These are phyloP conservation scores for Anthopleura xanthogrammica DNA, from an alignment of 92 coral and sea anemone genomes.

Conservation along the genomic window DNA sequence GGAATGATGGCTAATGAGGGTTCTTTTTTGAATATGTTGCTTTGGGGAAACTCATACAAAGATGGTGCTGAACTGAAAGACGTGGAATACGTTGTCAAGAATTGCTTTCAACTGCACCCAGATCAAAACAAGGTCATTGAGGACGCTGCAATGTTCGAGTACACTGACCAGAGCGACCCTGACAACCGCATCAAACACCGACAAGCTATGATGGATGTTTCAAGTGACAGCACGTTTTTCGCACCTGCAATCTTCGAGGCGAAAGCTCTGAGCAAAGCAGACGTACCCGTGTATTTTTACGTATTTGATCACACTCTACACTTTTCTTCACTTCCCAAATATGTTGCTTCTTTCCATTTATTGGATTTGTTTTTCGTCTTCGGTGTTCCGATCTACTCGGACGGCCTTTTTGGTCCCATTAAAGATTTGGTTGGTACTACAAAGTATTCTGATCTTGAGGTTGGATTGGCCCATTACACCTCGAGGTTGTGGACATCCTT, in stretches of 20 bases:
- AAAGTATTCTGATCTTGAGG: slow-evolving; percentile 38
- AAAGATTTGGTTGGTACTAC: not conserved
- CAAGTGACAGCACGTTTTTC: slow-evolving; percentile 25
- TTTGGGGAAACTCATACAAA: not conserved
- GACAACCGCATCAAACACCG: slow-evolving; percentile 23
- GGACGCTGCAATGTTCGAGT: slow-evolving; percentile 40
- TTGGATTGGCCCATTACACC: slow-evolving; percentile 40
- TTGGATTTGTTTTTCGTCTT: slow-evolving; percentile 11
- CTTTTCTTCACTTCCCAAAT: slow-evolving; percentile 12
- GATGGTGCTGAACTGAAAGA: not conserved
- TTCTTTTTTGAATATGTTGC: not conserved
- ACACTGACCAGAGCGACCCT: slow-evolving; percentile 47
- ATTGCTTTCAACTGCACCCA: not conserved
- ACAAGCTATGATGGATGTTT: slow-evolving; percentile 23
- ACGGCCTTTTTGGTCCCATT: not conserved
- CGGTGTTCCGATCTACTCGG: not conserved
- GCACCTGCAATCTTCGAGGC: slow-evolving; percentile 60
- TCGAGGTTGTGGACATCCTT: slow-evolving; percentile 77
- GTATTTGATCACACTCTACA: slow-evolving; percentile 34
- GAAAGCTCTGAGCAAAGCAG: slow-evolving; percentile 22
- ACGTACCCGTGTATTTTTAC: slow-evolving; percentile 23
- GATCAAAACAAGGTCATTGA: slow-evolving; percentile 28
- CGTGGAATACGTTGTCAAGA: not conserved
- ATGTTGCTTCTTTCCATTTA: slow-evolving; percentile 3
- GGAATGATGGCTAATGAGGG: slow-evolving; percentile 31